Evolutionary conservation across 2,888 invertebrate species (phyloP), one percentile per base, ranked within the genome.

Genomic region (Chaitophorus viminalis): DNA sequence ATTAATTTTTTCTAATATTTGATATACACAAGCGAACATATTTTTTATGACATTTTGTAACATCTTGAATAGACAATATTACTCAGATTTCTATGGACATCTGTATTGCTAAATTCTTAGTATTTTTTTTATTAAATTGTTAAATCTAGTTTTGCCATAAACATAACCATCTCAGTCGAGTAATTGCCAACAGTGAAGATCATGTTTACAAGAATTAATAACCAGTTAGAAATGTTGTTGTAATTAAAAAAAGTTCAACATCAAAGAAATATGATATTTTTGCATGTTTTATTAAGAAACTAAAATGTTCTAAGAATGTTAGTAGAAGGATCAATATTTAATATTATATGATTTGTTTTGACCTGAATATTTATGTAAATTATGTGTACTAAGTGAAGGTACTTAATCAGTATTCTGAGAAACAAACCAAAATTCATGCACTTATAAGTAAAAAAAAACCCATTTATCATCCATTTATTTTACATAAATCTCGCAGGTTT

Each of bases 191-290:
- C 33, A 6, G 72, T 21, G 72, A 36, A 36, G 17, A 36, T 72
- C 33, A 36, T 36, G 0, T 21, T 17, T 33, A 14, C 2, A 25
- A 72, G 18, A 29, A 29, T 72, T 29, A 36, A 21, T 36, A 72
- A 72, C 72, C 36, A 29, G 29, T 36, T 33, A 72, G 72, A 72
- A 72, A 72, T 33, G 1, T 25, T 60, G 60, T 21, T 25, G 60
- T 60, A 72, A 72, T 72, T 72, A 33, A 70, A 70, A 70, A 72
- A 72, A 36, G n/a, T 33, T 72, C 4, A 36, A 72, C 72, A 21
- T 33, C 21, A 36, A 33, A 33, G 3, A 8, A 60, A 6, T 29
- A 29, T 68, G 29, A 68, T 68, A n/a, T 68, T 68, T 68, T 68
- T 29, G 29, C 29, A 68, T 68, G 68, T 68, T 68, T 29, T 68